These are phyloP conservation scores for Lasioglossum villosulum DNA, from an alignment of 2,888 invertebrate species.

Conservation along the genomic window DNA sequence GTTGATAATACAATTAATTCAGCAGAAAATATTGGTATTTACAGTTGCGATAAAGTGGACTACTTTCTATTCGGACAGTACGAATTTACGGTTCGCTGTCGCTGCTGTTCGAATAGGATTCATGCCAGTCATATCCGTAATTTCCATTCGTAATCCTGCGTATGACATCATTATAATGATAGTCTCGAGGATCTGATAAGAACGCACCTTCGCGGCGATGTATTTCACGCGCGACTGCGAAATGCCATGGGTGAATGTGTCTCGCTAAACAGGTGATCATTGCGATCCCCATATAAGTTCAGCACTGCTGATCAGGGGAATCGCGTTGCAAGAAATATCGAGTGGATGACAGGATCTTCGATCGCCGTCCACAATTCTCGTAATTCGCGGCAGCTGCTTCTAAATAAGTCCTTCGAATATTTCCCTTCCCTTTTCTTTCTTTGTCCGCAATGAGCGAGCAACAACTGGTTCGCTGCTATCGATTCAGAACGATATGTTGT, in stretches of 20 bases:
- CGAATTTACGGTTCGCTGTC: neutral
- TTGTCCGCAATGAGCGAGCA: neutral
- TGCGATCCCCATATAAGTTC: slow-evolving; percentile 11
- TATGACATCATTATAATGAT: slow-evolving; percentile 24
- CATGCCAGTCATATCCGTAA: neutral
- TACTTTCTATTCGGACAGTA: neutral
- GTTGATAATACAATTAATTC: too few species aligned
- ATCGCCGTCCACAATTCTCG: slow-evolving; percentile 7
- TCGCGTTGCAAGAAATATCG: slow-evolving; percentile 22
- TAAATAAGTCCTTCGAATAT: slow-evolving; percentile 3
- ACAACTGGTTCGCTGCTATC: slow-evolving; percentile 5
- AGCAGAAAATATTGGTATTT: neutral
- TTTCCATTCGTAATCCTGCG: neutral
- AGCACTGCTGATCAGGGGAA: neutral
- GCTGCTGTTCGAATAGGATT: neutral
- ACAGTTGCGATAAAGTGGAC: neutral
- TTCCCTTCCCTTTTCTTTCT: neutral
- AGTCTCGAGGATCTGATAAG: slow-evolving; percentile 35
- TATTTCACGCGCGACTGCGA: slow-evolving; percentile 2
- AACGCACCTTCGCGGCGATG: slow-evolving; percentile 29
- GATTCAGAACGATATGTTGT: neutral
- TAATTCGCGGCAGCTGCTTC: slow-evolving; percentile 37
- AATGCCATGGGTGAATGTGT: slow-evolving; percentile 16
- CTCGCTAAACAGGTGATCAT: slow-evolving; percentile 48
- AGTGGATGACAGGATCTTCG: slow-evolving; percentile 10